Evolutionary conservation across 1,140 invertebrate species (phyloP).

Genomic region (Micrasema longulum): DNA sequence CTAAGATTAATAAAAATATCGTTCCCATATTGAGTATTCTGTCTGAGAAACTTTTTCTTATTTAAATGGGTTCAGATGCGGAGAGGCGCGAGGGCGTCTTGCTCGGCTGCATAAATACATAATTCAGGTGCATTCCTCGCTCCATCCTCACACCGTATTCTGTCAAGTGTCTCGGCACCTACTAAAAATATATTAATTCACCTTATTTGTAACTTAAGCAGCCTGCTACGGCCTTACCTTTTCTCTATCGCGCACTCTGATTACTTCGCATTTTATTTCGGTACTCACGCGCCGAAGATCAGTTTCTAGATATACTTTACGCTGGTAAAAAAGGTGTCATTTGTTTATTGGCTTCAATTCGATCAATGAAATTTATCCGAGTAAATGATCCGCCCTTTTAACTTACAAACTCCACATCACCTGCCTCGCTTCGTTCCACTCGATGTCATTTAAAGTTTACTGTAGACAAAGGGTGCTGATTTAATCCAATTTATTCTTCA

Average conservation of each 20-base stretch:
- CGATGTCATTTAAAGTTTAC: not conserved
- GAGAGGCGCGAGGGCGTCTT: slow-evolving; percentile 38
- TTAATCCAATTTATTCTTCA: slow-evolving; percentile 31
- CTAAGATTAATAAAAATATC: slow-evolving; percentile 29
- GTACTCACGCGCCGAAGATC: too few relatives aligned
- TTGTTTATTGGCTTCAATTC: slow-evolving; percentile 13
- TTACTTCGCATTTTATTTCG: too few relatives aligned
- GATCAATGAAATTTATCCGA: not conserved
- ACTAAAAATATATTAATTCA: slow-evolving; percentile 1
- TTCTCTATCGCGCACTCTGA: too few relatives aligned
- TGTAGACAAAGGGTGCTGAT: slow-evolving; percentile 29
- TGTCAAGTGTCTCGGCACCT: slow-evolving; percentile 21
- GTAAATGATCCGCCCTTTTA: slow-evolving; percentile 9
- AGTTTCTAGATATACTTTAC: too few relatives aligned
- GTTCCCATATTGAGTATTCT: slow-evolving; percentile 35
- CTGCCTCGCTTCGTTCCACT: slow-evolving; percentile 20
- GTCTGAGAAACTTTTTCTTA: slow-evolving; percentile 26
- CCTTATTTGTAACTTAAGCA: not conserved
- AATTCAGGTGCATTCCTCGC: slow-evolving; percentile 39
- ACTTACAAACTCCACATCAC: slow-evolving; percentile 6
- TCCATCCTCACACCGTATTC: slow-evolving; percentile 1
- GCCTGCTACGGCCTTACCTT: too few relatives aligned
- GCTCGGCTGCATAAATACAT: slow-evolving; percentile 32
- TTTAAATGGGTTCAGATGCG: slow-evolving; percentile 29
- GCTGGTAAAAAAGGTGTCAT: slow-evolving; percentile 14